These are phyloP conservation scores for Porites divaricata DNA, from an alignment of 92 coral and sea anemone genomes.

Conservation along the genomic window DNA sequence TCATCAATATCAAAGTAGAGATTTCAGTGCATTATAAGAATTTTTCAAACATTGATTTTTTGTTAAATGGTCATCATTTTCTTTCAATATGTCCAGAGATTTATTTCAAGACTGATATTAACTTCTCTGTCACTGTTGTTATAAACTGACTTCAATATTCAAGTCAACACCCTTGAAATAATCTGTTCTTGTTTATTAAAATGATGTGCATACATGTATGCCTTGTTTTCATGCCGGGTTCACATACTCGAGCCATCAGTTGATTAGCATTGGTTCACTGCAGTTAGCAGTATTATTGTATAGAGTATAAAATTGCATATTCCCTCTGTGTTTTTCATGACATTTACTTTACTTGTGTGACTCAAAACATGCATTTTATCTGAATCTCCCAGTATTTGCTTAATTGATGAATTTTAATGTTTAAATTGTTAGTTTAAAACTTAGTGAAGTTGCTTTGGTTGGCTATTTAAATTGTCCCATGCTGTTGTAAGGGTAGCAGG, in stretches of 20 bases:
- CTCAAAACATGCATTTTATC: constrained; percentile 14
- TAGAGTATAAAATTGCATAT: too few species aligned
- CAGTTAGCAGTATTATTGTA: not conserved
- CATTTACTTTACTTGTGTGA: constrained; percentile 3
- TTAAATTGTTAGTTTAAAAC: constrained; percentile 3
- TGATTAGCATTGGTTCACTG: not conserved
- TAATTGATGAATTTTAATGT: constrained; percentile 56
- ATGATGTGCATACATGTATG: constrained; percentile 1
- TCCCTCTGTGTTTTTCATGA: not conserved
- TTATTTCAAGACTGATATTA: not conserved
- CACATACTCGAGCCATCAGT: not conserved
- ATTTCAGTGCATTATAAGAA: constrained; percentile 7
- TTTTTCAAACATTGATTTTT: constrained; percentile 1
- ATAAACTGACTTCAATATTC: constrained; percentile 20
- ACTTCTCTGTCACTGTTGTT: constrained; percentile 15
- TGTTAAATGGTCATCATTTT: not conserved
- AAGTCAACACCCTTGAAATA: constrained; percentile 38
- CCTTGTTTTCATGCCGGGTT: not conserved
- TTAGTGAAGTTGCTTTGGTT: constrained; percentile 2
- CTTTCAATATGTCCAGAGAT: not conserved
- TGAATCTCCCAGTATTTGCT: constrained; percentile 22
- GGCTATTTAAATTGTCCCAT: constrained; percentile 41
- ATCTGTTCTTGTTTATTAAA: constrained; percentile 33
- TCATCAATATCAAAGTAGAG: constrained; percentile 12
- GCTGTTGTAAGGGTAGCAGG: constrained; percentile 10